Conservation (phyloP, 2,797 vertebrate species). For the Bufotes viridis region DNA sequence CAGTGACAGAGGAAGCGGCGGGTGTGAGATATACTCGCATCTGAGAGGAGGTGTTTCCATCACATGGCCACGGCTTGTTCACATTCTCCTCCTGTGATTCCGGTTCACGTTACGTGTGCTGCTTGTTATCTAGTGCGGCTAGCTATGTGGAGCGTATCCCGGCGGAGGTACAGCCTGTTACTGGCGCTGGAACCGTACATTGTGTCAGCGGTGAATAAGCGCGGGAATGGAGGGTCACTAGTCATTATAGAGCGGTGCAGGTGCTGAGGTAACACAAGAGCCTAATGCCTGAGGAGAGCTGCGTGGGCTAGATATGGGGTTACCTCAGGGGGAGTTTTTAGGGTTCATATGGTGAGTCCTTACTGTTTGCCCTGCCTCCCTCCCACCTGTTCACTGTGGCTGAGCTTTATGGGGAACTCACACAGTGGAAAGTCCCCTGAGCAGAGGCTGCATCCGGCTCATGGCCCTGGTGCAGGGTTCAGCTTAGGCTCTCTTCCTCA, state of each 20-base stretch:
- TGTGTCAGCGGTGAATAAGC: neutral
- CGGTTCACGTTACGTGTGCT: neutral
- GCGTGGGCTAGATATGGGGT: too few species aligned
- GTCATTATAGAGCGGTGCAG: neutral
- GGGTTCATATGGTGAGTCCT: neutral
- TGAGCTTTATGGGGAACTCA: too few species aligned
- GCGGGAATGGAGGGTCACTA: neutral
- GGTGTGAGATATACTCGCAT: neutral
- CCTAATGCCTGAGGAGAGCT: too few species aligned
- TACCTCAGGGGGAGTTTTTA: too few species aligned
- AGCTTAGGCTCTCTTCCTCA: too few species aligned
- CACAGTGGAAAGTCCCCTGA: too few species aligned
- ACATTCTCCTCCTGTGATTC: neutral
- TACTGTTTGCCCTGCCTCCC: constrained; percentile 11
- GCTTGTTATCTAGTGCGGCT: neutral
- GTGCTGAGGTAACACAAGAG: too few species aligned
- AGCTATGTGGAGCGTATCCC: neutral
- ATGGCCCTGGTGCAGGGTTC: too few species aligned
- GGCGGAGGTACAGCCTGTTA: neutral
- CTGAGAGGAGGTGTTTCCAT: constrained; percentile 16
- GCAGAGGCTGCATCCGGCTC: too few species aligned
- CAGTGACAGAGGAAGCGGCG: constrained; percentile 14
- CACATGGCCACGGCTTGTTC: neutral
- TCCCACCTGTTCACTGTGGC: constrained; percentile 14
- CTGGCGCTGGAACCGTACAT: neutral